These are phyloP conservation scores for Urocitellus parryii DNA, from an alignment of 2,113 vertebrate species.

Conservation along the genomic window DNA sequence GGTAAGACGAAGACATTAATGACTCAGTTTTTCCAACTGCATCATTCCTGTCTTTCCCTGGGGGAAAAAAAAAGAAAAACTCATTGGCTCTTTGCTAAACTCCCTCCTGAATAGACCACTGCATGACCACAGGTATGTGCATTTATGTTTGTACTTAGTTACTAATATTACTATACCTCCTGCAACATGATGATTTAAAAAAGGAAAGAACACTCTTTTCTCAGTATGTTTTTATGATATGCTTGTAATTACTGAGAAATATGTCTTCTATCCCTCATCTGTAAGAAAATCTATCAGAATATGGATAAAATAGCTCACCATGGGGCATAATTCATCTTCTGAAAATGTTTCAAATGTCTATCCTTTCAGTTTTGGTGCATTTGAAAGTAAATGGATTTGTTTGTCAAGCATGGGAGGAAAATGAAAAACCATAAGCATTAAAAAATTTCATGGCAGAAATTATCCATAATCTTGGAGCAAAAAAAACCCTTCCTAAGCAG, in stretches of 20 bases:
- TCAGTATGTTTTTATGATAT: neutral
- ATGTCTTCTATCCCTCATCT: neutral
- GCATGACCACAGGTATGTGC: too few relatives aligned
- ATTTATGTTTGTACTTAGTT: neutral
- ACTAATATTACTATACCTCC: neutral
- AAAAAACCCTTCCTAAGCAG: constrained; percentile 2
- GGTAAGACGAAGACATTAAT: neutral
- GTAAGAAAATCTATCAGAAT: neutral
- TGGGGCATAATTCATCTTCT: neutral
- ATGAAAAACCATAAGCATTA: neutral
- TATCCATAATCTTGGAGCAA: neutral
- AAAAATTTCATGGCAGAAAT: neutral
- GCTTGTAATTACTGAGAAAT: neutral
- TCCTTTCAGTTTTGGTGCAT: neutral
- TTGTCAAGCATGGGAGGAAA: neutral
- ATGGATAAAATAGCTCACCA: neutral
- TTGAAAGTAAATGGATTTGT: constrained; percentile 49
- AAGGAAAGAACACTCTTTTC: neutral
- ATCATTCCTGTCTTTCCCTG: neutral
- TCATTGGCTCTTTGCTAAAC: neutral
- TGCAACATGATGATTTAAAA: neutral
- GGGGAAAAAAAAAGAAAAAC: neutral
- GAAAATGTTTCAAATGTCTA: constrained; percentile 7
- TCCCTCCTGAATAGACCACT: neutral
- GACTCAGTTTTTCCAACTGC: neutral